Evolutionary conservation across 2,888 invertebrate species (phyloP).

Genomic region (Tanypteryx hageni): DNA sequence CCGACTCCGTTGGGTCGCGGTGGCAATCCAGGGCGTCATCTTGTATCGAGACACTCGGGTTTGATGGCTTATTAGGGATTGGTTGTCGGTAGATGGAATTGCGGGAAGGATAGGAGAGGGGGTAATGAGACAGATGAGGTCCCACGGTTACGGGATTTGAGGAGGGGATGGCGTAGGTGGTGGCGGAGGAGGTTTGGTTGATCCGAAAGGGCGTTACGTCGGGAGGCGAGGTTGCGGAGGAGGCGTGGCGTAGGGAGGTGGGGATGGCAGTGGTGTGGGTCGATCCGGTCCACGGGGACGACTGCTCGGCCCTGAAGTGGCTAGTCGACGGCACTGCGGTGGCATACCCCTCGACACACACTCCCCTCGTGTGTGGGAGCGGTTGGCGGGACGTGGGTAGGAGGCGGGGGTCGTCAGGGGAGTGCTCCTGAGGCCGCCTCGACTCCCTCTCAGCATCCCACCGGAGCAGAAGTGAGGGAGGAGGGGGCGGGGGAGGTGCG

Average conservation of each 20-base stretch:
- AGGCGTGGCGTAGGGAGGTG: background rate
- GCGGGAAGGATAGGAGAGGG: background rate
- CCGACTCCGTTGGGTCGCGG: no score
- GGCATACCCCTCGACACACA: background rate
- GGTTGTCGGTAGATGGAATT: constrained; percentile 3
- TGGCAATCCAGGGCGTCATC: no score
- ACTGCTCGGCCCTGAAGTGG: background rate
- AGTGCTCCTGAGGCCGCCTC: background rate
- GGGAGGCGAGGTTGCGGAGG: background rate
- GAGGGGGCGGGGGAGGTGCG: background rate
- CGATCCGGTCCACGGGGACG: background rate
- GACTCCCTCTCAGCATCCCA: background rate
- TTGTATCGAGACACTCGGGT: no score
- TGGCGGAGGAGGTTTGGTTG: background rate
- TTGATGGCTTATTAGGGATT: background rate
- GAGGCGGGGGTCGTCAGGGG: background rate
- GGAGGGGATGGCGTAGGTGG: background rate
- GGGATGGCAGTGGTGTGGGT: background rate
- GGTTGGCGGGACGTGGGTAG: background rate
- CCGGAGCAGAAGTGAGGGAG: constrained; percentile 40
- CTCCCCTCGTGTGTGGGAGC: background rate
- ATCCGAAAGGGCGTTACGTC: background rate
- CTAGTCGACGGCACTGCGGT: background rate
- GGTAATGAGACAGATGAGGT: background rate
- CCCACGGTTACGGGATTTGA: background rate